These are phyloP conservation scores for Anguilla anguilla DNA, from an alignment of 2,797 vertebrate species.

Conservation along the genomic window DNA sequence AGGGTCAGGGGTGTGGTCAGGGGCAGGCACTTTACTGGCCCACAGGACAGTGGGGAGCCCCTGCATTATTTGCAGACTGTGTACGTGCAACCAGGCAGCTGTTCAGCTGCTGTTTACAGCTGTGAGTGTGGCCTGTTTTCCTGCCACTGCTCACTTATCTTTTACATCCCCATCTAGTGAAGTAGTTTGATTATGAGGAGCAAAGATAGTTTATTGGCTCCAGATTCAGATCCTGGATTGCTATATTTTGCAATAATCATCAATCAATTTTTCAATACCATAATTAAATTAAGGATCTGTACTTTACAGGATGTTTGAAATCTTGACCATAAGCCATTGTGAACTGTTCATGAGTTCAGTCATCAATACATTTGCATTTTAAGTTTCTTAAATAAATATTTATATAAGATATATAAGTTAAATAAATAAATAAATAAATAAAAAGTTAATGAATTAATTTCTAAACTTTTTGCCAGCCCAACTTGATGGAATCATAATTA, in stretches of 20 bases:
- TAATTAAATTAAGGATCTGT: conserved; percentile 53
- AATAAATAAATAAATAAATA: not conserved
- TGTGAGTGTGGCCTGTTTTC: conserved; percentile 9
- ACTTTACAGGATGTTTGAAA: conserved; percentile 54
- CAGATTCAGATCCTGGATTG: conserved; percentile 33
- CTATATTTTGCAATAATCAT: conserved; percentile 34
- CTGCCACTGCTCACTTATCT: not conserved
- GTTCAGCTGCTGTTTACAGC: not conserved
- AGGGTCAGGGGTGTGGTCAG: conserved; percentile 66
- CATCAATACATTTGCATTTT: conserved; percentile 56
- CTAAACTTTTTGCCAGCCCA: not conserved
- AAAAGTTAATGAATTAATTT: not conserved
- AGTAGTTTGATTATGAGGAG: conserved; percentile 35
- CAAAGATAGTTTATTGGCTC: conserved; percentile 25
- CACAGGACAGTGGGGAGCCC: conserved; percentile 18
- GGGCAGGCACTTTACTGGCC: conserved; percentile 60
- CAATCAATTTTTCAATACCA: conserved; percentile 38
- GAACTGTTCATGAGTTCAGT: conserved; percentile 59
- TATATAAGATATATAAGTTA: not conserved
- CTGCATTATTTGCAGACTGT: not conserved
- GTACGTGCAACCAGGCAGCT: not conserved
- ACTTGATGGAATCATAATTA: conserved; percentile 69
- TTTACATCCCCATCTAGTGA: not conserved
- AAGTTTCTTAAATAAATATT: not conserved
- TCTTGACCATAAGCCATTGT: conserved; percentile 51